Evolutionary conservation across 2,888 invertebrate species (phyloP), one percentile per base, ranked within the genome.

Genomic region (Acrobasis suavella): DNA sequence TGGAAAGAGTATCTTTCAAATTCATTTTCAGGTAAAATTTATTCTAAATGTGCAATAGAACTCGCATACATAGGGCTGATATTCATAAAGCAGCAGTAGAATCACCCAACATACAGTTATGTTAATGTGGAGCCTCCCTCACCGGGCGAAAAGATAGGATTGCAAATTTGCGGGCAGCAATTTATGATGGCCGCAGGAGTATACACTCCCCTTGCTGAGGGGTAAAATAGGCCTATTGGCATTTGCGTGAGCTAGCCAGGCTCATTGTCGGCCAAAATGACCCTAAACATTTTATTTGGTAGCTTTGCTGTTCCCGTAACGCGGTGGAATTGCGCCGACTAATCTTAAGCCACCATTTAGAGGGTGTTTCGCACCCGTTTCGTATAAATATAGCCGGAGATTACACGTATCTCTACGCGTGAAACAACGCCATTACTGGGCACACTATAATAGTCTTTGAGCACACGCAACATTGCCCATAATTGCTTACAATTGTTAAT

Each of bases 261-360:
- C 86, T 89, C 87, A 87, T 90, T 86, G 84, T 83, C 83, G 85
- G 85, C 80, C 83, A 87, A 83, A 91, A 91, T 90, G 88, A 87
- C 91, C 91, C 88, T 91, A 90, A 91, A 91, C 91, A 91, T 91
- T 92, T 92, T 91, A 90, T 91, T 91, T 89, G 81, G 87, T 83
- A 86, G 85, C 85, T 82, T 85, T 81, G 85, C 88, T 86, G 86
- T 87, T 86, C 85, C 83, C 78, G 82, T 86, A 86, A 88, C 87
- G 87, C 76, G 80, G 74, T 76, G 77, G 80, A 83, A 86, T 85
- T 81, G 83, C 81, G 78, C 80, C 80, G 86, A 90, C 89, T 89
- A 92, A 92, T 91, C 89, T 87, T 85, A 82, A 83, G 81, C 86
- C 77, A 77, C 84, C 85, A 86, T 90, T 88, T 86, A 82, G 78